A percentile compares a stretch with the other conserved stretches of the same genome.
Conservation (phyloP, 1,140 invertebrate genomes). For the Panagrolaimus sp. region DNA sequence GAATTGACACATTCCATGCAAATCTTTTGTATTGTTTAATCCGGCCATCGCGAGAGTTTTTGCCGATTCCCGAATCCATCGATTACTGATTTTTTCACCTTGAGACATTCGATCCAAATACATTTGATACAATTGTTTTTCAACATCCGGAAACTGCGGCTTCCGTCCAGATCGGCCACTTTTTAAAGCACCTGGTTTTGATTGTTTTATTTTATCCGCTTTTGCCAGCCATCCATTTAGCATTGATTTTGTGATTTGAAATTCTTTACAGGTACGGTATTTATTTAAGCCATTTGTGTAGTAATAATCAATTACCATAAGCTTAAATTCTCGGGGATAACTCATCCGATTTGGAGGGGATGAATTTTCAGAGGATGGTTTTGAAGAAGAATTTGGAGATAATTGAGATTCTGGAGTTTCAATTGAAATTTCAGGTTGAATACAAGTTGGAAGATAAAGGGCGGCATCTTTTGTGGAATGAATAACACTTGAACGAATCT, state of each 20-base stretch:
- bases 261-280: slow-evolving; percentile 46
- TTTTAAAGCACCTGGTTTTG: slow-evolving; percentile 46
- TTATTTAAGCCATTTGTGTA: slow-evolving; percentile 47
- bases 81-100: slow-evolving; percentile 35
- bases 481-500: neutral
- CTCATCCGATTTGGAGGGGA: slow-evolving; percentile 32
- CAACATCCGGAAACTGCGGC: slow-evolving; percentile 49
- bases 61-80: slow-evolving; percentile 47
- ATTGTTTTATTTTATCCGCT: slow-evolving; percentile 41
- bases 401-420: neutral
- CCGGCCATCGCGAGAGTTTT: slow-evolving; percentile 33
- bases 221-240: slow-evolving; percentile 48
- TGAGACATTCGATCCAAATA: slow-evolving; percentile 30
- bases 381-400: neutral
- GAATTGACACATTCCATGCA: slow-evolving; percentile 42
- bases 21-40: slow-evolving; percentile 23
- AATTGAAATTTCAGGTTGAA: slow-evolving; percentile 12
- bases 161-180: slow-evolving; percentile 39
- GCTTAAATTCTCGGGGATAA: slow-evolving; percentile 50
- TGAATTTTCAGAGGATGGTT: neutral
- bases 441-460: neutral
- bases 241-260: slow-evolving; percentile 43
- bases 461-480: neutral
- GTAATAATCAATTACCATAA: slow-evolving; percentile 47
- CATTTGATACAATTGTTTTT: slow-evolving; percentile 41